Base-by-base conservation (phyloP, 2,113 vertebrate species). In the Mormoops blainvillei region DNA sequence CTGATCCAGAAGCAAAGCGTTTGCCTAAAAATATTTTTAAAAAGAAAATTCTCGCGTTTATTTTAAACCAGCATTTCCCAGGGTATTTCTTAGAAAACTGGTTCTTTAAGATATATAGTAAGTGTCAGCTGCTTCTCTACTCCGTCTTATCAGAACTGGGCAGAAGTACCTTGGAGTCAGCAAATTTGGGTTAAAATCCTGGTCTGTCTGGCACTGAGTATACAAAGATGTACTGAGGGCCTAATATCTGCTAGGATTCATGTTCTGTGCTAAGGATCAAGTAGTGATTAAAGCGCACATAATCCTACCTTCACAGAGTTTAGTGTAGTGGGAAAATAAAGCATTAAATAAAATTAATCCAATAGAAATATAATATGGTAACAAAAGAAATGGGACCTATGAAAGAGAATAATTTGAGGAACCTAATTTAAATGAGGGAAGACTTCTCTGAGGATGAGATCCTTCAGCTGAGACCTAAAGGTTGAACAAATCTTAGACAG, bases 1-100 rank as follows among this genome's bases (percentile, higher is more conserved):
- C 99, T 36, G 99, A 99, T 77, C 99, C 99, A 31, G 99, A 99
- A 36, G 99, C 99, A 63, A 99, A 99, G 67, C 99, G 99, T 92
- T 99, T 99, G 94, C 99, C 99, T 99, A 94, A 71, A 97, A 97
- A 97, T 96, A 91, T 97, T 95, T 96, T 97, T 45, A 73, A 92
- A 97, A 96, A 82, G 26, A 96, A 97, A 98, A 96, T 82, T 54
- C 76, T 93, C 61, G 78, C 5, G n/a, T 97, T 93, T 87, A 92
- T 22, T 95, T 81, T 87, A 97, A 97, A 85, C 33, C 63, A 58
- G 89, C 26, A 94, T 88, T 81, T 96, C 80, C 65, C 83, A 92
- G 56, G 97, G 52, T 54, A 56, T 68, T 86, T 93, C 33, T 94
- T 43, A 86, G 73, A 95, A 96, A 98, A 80, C 61, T 41, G 89